Evolutionary conservation across 2,888 invertebrate genomes (phyloP), one percentile per base, ranked within the genome.

Genomic region (Hypomecis atomaria): DNA sequence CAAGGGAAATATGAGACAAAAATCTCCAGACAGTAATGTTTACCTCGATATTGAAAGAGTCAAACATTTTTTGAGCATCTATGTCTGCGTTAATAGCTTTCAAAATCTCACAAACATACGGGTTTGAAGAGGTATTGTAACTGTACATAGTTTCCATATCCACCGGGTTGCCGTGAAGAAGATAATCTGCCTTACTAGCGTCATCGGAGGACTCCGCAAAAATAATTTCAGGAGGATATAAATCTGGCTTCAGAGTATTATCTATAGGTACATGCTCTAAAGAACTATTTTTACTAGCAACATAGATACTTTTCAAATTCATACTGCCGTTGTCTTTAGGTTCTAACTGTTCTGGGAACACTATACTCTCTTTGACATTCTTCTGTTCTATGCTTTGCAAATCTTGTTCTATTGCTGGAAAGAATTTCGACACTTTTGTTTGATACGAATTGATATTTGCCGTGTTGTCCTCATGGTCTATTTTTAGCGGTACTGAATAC

Each of bases 21-120:
- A n/a, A n/a, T n/a, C n/a, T n/a, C n/a, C n/a, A n/a, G n/a, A n/a
- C n/a, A n/a, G n/a, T n/a, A n/a, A n/a, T 7, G 4, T 8, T 76
- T 78, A 91, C 92, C 85, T 92, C 90, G 57, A 89, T 85, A 66
- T 91, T 82, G 34, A 91, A 77, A 36, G 78, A 71, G 0, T 73
- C 56, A 81, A 87, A 90, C 59, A 77, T 83, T 40, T 78, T 72
- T 72, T 88, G 86, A 5, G 83, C 80, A 48, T 89, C 82, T 8
- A 92, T 86, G 48, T 89, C 86, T 7, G 85, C 74, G 49, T 67
- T 74, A 2, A 68, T 69, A 69, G 78, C 77, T 55, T 73, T 71
- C 42, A 89, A 62, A 10, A 64, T 36, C 5, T 70, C 59, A 69
- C 91, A 92, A 56, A 71, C 69, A 23, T 75, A 77, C 0, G 78